Conservation (phyloP, 2,888 invertebrate genomes). For the Athalia cordata region DNA sequence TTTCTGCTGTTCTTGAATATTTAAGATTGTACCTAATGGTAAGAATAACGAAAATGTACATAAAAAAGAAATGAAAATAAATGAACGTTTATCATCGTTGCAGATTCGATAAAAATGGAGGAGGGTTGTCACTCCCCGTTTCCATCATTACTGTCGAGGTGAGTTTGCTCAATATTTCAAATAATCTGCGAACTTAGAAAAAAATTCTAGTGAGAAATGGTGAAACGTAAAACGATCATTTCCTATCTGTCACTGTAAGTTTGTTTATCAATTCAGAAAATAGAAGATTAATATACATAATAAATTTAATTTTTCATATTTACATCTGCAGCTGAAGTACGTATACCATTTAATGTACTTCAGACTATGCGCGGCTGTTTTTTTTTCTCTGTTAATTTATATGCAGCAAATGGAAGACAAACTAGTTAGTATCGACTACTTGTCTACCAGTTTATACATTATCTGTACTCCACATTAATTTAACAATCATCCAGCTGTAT, state of each 20-base stretch:
- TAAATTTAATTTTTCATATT: too few relatives aligned
- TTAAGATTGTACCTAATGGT: not conserved
- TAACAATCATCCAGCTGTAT: not conserved
- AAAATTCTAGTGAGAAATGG: not conserved
- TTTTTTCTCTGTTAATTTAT: too few relatives aligned
- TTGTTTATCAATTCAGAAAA: not conserved
- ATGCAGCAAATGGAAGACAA: too few relatives aligned
- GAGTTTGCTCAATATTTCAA: not conserved
- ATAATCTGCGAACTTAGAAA: not conserved
- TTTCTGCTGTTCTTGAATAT: too few relatives aligned
- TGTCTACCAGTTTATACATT: not conserved
- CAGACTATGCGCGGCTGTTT: too few relatives aligned
- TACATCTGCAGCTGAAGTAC: too few relatives aligned
- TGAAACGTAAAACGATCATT: not conserved
- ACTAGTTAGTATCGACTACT: not conserved
- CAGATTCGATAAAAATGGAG: conserved; percentile 37
- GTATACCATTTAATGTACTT: too few relatives aligned
- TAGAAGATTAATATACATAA: not conserved
- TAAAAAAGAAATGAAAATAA: not conserved
- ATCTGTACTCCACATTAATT: not conserved
- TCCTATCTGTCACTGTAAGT: not conserved
- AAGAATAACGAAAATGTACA: not conserved
- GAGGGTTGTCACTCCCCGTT: conserved; percentile 18
- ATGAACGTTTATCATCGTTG: not conserved
- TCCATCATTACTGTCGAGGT: conserved; percentile 29